Evolutionary conservation across 1,140 invertebrate genomes (phyloP).

Genomic region (Drosophila pachea): DNA sequence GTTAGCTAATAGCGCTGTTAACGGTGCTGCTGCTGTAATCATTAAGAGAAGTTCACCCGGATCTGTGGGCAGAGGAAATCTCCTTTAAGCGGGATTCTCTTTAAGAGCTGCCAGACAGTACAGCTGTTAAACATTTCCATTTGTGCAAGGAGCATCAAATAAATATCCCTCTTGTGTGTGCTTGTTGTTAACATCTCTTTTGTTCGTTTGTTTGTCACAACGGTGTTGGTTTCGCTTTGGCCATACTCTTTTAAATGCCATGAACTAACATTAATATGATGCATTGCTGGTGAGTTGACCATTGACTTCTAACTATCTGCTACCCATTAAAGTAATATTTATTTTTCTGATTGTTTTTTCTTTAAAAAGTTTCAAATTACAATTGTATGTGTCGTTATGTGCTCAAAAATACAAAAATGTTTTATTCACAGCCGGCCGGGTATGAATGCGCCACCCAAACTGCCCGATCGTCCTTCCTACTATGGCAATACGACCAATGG

Average conservation of each 20-base stretch:
- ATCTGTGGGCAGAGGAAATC: background rate
- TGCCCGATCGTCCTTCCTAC: conserved; percentile 69
- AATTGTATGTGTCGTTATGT: background rate
- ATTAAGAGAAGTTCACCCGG: background rate
- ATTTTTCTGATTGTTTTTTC: conserved; percentile 5
- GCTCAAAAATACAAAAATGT: conserved; percentile 5
- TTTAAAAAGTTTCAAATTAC: background rate
- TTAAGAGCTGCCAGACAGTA: no score
- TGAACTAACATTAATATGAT: conserved; percentile 38
- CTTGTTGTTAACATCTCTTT: conserved; percentile 2
- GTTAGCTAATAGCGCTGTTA: conserved; percentile 20
- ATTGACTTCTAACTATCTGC: conserved; percentile 28
- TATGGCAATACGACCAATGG: conserved; percentile 70
- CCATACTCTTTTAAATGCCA: conserved; percentile 6
- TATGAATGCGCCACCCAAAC: conserved; percentile 68
- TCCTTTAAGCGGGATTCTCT: no score
- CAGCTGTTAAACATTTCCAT: no score
- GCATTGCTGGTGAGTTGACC: conserved; percentile 32
- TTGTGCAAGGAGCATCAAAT: background rate
- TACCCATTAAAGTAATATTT: background rate
- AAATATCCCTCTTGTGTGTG: background rate
- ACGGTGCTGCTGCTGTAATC: background rate
- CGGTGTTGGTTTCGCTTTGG: conserved; percentile 33
- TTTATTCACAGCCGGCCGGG: conserved; percentile 59
- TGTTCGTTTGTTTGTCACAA: conserved; percentile 8